Percentiles rank a stretch among this genome's conserved stretches.
phyloP scores from a whole-genome alignment of 2,888 invertebrate species.

The Torymus aiolomorphi region DNA sequence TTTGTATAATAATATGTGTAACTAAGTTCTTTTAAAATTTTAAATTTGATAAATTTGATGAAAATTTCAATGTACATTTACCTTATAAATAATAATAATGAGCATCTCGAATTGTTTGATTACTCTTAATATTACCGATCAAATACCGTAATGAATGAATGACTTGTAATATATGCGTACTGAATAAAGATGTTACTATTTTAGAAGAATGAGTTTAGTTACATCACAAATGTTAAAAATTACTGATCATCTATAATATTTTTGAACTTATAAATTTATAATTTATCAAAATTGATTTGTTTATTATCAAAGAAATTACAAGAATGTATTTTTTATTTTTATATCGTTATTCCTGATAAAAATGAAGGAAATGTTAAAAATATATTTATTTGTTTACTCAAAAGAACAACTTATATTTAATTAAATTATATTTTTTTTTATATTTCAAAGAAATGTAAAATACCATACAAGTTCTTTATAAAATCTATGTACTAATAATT shows the following conservation, averaged over 20 bases:
- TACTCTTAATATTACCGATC: conserved; percentile 36
- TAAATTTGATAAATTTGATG: conserved; percentile 18
- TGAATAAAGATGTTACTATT: conserved; percentile 75
- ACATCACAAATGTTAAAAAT: conserved; percentile 4
- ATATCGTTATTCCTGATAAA: conserved; percentile 32
- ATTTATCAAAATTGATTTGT: conserved; percentile 11
- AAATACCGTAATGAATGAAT: conserved; percentile 60
- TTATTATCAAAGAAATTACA: conserved; percentile 24
- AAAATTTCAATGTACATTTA: conserved; percentile 33
- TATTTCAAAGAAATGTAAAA: conserved; percentile 5
- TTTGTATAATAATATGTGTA: background rate
- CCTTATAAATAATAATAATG: conserved; percentile 38
- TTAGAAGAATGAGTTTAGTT: conserved; percentile 61
- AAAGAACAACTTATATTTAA: too few relatives aligned
- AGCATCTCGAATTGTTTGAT: conserved; percentile 65
- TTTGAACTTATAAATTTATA: background rate
- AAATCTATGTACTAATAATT: conserved; percentile 13
- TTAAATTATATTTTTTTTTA: conserved; percentile 28
- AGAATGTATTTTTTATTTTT: conserved; percentile 19
- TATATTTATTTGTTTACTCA: conserved; percentile 30
- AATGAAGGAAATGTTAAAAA: conserved; percentile 31
- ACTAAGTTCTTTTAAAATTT: background rate
- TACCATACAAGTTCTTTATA: conserved; percentile 16
- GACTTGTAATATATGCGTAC: conserved; percentile 75
- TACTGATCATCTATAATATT: background rate